Conservation (phyloP, 2,797 vertebrate genomes). For the Cyclura pinguis region DNA sequence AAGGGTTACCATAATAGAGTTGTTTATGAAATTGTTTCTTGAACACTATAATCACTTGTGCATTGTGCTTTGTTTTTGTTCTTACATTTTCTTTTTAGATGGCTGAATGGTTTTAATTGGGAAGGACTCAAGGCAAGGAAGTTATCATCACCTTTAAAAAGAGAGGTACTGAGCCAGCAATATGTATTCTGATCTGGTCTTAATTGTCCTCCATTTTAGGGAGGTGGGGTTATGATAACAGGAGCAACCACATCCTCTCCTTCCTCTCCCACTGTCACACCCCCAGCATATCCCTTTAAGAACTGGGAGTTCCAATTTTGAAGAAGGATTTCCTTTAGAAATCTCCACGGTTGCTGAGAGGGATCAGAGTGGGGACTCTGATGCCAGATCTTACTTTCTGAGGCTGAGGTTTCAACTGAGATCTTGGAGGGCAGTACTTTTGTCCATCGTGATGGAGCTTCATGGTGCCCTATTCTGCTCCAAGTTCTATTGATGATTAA, state of each 20-base stretch:
- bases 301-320: background rate
- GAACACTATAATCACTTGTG: background rate
- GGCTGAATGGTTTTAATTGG: conserved; percentile 96
- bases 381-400: background rate
- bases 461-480: too few species aligned
- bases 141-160: conserved; percentile 88
- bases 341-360: background rate
- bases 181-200: background rate
- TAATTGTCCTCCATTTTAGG: background rate
- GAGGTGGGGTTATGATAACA: background rate
- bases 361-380: background rate
- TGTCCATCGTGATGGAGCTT: too few species aligned
- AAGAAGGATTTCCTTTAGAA: background rate
- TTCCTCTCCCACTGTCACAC: background rate
- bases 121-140: conserved; percentile 88
- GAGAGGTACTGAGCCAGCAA: conserved; percentile 83
- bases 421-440: background rate
- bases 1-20: too few species aligned
- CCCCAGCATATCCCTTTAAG: background rate
- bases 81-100: conserved; percentile 78
- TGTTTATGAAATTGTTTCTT: background rate
- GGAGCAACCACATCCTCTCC: background rate
- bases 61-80: background rate
- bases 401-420: background rate
- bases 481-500: too few species aligned